Conservation (phyloP, 2,888 invertebrate genomes). For the Punctoribates punctum region DNA sequence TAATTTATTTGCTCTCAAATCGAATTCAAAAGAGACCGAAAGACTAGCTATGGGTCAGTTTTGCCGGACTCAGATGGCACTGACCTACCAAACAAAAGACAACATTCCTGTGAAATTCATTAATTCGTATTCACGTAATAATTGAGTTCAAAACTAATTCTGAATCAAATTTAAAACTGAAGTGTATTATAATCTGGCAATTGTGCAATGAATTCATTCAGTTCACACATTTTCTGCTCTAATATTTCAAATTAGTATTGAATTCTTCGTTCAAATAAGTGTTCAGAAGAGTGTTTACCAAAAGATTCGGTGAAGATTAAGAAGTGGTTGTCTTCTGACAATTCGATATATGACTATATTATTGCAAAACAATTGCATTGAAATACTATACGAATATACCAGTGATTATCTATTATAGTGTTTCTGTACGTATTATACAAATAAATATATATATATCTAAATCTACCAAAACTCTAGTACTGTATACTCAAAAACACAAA, state of each 20-base stretch:
- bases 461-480: conserved; percentile 27
- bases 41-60: neutral
- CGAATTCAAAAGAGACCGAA: conserved; percentile 2
- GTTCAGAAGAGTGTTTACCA: conserved; percentile 9
- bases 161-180: neutral
- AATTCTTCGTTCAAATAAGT: neutral
- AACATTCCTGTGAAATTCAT: conserved; percentile 16
- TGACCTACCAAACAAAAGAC: neutral
- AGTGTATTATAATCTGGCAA: conserved; percentile 26
- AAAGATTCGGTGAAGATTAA: neutral
- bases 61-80: neutral
- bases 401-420: conserved; percentile 29
- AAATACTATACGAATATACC: conserved; percentile 12
- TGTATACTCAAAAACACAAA: conserved; percentile 20
- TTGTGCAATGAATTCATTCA: conserved; percentile 20
- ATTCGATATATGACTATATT: neutral
- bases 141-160: neutral
- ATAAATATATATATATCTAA: conserved; percentile 22
- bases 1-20: neutral
- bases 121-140: too few species aligned
- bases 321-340: neutral
- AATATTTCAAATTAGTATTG: neutral
- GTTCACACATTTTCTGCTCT: conserved; percentile 3
- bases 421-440: conserved; percentile 22
- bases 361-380: neutral